A percentile compares a stretch with the other conserved stretches of the same genome.
Conservation (phyloP, 23 tunicate species). For the Corella eumyota region DNA sequence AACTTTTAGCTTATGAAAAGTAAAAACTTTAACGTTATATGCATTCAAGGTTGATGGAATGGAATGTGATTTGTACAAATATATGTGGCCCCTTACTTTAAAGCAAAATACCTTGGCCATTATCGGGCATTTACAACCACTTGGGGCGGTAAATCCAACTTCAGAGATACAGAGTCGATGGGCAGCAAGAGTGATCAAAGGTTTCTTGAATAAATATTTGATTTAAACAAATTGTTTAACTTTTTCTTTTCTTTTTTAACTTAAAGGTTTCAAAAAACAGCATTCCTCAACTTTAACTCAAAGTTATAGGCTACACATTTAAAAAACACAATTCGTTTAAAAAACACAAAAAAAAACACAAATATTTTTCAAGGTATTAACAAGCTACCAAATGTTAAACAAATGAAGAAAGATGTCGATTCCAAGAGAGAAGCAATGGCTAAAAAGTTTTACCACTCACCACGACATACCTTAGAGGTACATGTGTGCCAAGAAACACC, state of each 20-base stretch:
- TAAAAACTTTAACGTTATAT: no score
- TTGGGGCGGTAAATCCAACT: slow-evolving; percentile 56
- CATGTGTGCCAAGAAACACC: not conserved
- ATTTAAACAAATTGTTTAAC: no score
- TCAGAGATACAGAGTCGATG: slow-evolving; percentile 82
- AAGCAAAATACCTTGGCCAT: slow-evolving; percentile 38
- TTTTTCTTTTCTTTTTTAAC: no score
- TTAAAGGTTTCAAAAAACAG: no score
- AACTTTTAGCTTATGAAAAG: no score
- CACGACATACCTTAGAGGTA: slow-evolving; percentile 42
- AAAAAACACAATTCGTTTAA: no score
- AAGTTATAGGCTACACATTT: no score
- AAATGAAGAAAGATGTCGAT: slow-evolving; percentile 29
- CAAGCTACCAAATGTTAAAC: slow-evolving; percentile 4
- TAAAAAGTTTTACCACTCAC: slow-evolving; percentile 13
- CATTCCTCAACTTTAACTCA: no score
- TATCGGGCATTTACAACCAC: slow-evolving; percentile 71
- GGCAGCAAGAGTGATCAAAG: slow-evolving; percentile 67
- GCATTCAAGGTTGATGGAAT: no score
- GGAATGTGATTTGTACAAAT: slow-evolving; percentile 39
- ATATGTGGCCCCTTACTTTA: slow-evolving; percentile 40
- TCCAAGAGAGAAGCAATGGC: slow-evolving; percentile 21
- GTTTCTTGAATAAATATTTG: slow-evolving; percentile 8
- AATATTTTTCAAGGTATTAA: no score
- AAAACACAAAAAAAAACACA: no score